Evolutionary conservation across 2,797 vertebrate genomes (phyloP).

Genomic region (Craterocephalus amniculus): DNA sequence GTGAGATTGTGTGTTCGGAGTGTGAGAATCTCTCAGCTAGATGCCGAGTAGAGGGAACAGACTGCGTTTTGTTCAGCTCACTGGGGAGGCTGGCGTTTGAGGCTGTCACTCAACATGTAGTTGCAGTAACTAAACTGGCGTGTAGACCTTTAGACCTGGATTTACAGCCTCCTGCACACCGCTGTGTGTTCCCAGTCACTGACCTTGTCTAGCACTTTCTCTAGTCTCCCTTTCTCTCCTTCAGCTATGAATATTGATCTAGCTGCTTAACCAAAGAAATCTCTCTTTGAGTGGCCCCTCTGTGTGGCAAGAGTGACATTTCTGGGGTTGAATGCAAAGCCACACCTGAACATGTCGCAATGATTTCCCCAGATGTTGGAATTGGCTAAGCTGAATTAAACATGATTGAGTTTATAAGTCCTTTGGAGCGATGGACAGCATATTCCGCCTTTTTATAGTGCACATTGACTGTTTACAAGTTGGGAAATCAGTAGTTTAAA

Average conservation of each 20-base stretch:
- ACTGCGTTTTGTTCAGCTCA: constrained; percentile 66
- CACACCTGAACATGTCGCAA: constrained; percentile 7
- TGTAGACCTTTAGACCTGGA: constrained; percentile 57
- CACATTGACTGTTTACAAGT: constrained; percentile 3
- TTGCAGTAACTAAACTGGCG: constrained; percentile 47
- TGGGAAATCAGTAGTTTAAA: not conserved
- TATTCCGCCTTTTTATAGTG: not conserved
- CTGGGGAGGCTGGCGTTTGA: constrained; percentile 50
- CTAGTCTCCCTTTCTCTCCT: constrained; percentile 8
- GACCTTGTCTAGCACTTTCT: constrained; percentile 22
- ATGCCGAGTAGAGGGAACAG: constrained; percentile 60
- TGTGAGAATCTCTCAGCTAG: constrained; percentile 39
- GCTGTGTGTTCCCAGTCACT: constrained; percentile 29
- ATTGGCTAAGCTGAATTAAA: constrained; percentile 22
- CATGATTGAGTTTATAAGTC: constrained; percentile 7
- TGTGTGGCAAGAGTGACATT: constrained; percentile 1
- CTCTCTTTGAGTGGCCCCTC: constrained; percentile 8
- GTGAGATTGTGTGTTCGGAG: constrained; percentile 34
- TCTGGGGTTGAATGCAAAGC: constrained; percentile 24
- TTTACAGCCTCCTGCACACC: constrained; percentile 43
- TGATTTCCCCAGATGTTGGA: constrained; percentile 12
- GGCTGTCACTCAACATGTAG: constrained; percentile 71
- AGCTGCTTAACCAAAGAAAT: constrained; percentile 18
- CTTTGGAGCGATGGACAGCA: not conserved
- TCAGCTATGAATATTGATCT: constrained; percentile 21